These are phyloP conservation scores for Regulus satrapa DNA, from an alignment of 2,113 vertebrate genomes.

Conservation along the genomic window DNA sequence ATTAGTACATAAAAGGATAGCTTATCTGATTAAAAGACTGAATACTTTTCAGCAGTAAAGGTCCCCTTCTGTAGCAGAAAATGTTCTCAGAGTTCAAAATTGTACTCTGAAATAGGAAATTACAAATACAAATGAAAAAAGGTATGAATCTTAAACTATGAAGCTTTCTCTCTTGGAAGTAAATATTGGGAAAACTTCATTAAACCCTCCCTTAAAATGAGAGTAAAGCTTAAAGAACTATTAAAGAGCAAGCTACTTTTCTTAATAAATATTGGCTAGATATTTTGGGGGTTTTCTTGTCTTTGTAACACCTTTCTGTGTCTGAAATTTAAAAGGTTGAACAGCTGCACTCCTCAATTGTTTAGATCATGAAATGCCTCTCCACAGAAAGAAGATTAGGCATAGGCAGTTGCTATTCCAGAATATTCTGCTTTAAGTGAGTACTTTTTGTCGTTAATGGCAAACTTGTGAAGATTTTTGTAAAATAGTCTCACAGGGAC, in stretches of 20 bases:
- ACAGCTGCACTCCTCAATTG: background rate
- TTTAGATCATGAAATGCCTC: conserved; percentile 22
- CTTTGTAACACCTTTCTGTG: background rate
- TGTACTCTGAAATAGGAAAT: background rate
- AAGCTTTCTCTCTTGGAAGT: background rate
- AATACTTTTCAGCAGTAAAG: background rate
- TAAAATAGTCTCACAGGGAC: conserved; percentile 64
- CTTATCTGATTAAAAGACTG: background rate
- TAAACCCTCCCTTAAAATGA: background rate
- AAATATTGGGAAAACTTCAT: background rate
- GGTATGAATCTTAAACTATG: background rate
- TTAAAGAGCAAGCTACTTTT: background rate
- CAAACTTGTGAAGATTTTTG: conserved; percentile 64
- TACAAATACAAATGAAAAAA: background rate
- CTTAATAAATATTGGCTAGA: background rate
- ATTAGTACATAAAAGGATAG: background rate
- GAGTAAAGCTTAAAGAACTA: background rate
- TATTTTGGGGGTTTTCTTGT: background rate
- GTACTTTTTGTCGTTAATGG: conserved; percentile 53
- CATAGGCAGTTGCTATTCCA: conserved; percentile 38
- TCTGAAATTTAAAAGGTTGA: conserved; percentile 6
- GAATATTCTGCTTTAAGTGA: conserved; percentile 52
- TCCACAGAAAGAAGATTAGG: conserved; percentile 43
- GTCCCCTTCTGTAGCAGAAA: background rate
- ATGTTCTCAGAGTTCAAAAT: background rate